These are phyloP conservation scores for Pteronotus mesoamericanus DNA, from an alignment of 2,797 vertebrate species.

Conservation along the genomic window DNA sequence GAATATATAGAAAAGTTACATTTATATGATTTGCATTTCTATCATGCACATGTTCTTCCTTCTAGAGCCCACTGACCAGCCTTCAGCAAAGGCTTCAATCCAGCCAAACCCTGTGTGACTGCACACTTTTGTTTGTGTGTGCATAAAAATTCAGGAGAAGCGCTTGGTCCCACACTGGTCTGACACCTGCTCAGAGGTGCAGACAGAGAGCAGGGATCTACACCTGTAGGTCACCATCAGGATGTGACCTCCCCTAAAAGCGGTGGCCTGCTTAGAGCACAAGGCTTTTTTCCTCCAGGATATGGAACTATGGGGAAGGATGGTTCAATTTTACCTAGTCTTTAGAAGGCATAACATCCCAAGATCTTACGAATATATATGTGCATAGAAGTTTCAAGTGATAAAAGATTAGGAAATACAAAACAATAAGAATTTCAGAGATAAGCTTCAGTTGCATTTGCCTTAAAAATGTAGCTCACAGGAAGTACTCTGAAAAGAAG, in stretches of 20 bases:
- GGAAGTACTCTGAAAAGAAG: background rate
- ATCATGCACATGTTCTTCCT: background rate
- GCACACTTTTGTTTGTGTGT: background rate
- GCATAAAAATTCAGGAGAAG: background rate
- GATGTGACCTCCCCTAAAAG: background rate
- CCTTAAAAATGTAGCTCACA: background rate
- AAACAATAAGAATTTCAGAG: background rate
- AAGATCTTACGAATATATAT: background rate
- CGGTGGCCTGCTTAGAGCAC: background rate
- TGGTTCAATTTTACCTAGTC: background rate
- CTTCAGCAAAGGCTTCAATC: background rate
- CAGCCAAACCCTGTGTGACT: background rate
- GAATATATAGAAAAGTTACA: background rate
- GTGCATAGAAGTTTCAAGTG: background rate
- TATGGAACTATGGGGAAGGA: background rate
- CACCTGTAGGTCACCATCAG: background rate
- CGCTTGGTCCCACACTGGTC: background rate
- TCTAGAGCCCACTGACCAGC: background rate
- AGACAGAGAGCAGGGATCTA: background rate
- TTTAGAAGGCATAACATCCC: background rate
- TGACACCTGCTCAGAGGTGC: background rate
- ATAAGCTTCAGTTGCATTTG: background rate
- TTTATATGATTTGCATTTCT: background rate
- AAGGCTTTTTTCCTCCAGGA: background rate
- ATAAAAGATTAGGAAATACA: background rate